phyloP scores from a whole-genome alignment of 2,797 vertebrate genomes.

The Erpetoichthys calabaricus region DNA sequence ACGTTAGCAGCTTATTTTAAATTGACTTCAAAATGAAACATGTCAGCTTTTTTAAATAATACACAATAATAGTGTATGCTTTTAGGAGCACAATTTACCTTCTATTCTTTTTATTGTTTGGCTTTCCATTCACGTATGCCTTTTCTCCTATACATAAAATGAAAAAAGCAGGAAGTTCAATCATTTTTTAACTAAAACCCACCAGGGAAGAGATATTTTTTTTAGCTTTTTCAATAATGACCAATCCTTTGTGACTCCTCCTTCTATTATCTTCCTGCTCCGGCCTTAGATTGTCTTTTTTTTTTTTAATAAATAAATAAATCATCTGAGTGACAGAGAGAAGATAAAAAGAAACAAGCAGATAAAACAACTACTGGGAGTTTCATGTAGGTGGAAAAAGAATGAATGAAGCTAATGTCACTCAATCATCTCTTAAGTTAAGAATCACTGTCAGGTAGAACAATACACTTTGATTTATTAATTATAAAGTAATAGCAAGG shows the following conservation, averaged over 20 bases:
- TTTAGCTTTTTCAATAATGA: constrained; percentile 4
- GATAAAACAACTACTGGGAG: neutral
- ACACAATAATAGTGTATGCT: too few species aligned
- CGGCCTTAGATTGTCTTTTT: neutral
- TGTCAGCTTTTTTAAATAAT: too few species aligned
- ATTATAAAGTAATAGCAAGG: neutral
- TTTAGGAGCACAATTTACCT: too few species aligned
- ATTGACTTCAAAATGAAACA: too few species aligned
- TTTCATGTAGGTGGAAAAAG: neutral
- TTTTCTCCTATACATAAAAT: too few species aligned
- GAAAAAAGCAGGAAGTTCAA: too few species aligned
- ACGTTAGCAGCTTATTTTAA: too few species aligned
- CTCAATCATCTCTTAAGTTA: neutral
- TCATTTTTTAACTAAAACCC: too few species aligned
- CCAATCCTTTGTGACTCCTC: too few species aligned
- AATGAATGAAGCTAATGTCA: neutral
- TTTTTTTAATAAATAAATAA: constrained; percentile 6
- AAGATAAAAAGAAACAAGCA: constrained; percentile 1
- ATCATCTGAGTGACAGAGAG: neutral
- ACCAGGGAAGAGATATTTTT: neutral
- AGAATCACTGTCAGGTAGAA: neutral
- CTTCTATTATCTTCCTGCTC: neutral
- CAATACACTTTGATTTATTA: neutral
- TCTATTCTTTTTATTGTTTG: too few species aligned
- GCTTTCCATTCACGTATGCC: too few species aligned